phyloP scores from a whole-genome alignment of 2,113 vertebrate species.

The Gallinago media region DNA sequence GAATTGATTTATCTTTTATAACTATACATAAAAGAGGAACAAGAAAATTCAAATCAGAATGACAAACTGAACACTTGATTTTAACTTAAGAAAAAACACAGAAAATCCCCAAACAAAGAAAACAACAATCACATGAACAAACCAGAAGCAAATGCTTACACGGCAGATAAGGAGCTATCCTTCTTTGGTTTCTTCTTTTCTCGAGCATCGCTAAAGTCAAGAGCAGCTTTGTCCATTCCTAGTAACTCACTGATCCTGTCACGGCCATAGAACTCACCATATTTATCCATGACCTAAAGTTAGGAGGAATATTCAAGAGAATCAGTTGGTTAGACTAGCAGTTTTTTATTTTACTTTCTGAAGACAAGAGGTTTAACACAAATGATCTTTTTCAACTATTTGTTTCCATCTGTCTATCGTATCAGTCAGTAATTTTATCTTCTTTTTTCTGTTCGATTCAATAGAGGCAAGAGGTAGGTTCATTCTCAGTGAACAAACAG shows the following conservation, averaged over 20 bases:
- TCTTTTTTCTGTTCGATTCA: background rate
- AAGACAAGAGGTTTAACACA: background rate
- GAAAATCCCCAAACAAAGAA: background rate
- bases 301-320: background rate
- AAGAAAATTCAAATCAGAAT: background rate
- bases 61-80: background rate
- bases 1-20: background rate
- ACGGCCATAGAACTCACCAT: conserved; percentile 95
- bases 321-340: background rate
- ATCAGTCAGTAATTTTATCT: background rate
- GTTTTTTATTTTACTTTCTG: background rate
- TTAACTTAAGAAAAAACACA: rapidly evolving
- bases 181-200: conserved; percentile 95
- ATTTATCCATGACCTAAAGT: conserved; percentile 96
- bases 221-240: conserved; percentile 95
- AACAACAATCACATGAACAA: background rate
- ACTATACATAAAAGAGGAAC: background rate
- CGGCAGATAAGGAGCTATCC: conserved; percentile 91
- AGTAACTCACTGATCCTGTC: conserved; percentile 95
- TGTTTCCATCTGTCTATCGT: background rate
- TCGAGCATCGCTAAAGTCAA: conserved; percentile 94
- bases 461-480: background rate
- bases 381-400: background rate
- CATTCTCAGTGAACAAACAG: background rate
- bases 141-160: conserved; percentile 81